phyloP scores from a whole-genome alignment of 2,888 invertebrate species.

The Drosophila cyrtoloma region DNA sequence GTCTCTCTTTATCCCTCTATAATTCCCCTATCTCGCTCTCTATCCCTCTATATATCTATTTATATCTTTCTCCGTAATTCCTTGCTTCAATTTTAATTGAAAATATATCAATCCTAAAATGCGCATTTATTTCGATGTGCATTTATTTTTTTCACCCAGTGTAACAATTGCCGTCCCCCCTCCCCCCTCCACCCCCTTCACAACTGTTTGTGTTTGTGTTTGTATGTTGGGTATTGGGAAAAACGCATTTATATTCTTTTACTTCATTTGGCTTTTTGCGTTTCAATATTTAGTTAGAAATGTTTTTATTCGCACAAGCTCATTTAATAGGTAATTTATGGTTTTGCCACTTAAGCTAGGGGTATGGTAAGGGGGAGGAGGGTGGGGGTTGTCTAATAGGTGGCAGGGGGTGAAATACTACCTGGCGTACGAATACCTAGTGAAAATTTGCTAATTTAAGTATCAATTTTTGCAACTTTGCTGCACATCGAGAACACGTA shows the following conservation, averaged over 20 bases:
- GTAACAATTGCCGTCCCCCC: constrained; percentile 17
- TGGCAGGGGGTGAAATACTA: neutral
- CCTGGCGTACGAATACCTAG: constrained; percentile 18
- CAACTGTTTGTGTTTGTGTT: neutral
- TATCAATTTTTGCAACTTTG: constrained; percentile 76
- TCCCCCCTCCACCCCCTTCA: neutral
- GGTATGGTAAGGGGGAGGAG: neutral
- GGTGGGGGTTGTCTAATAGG: neutral
- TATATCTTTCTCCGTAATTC: neutral
- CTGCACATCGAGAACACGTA: constrained; percentile 51
- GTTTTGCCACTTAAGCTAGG: constrained; percentile 17
- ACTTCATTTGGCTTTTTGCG: constrained; percentile 68
- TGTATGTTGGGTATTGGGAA: constrained; percentile 4
- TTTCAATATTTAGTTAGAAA: constrained; percentile 76
- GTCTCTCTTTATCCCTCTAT: neutral
- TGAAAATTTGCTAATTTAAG: constrained; percentile 47
- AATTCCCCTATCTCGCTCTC: neutral
- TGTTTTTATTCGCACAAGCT: constrained; percentile 72
- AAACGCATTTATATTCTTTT: constrained; percentile 58
- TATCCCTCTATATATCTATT: neutral
- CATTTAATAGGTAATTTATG: constrained; percentile 81
- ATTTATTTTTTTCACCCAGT: constrained; percentile 38
- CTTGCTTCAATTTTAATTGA: neutral
- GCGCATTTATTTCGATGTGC: constrained; percentile 40
- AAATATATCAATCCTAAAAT: constrained; percentile 23